A percentile compares a stretch with the other conserved stretches of the same genome.
Conservation (phyloP, 1,140 invertebrate genomes). For the Trichoplusia ni region DNA sequence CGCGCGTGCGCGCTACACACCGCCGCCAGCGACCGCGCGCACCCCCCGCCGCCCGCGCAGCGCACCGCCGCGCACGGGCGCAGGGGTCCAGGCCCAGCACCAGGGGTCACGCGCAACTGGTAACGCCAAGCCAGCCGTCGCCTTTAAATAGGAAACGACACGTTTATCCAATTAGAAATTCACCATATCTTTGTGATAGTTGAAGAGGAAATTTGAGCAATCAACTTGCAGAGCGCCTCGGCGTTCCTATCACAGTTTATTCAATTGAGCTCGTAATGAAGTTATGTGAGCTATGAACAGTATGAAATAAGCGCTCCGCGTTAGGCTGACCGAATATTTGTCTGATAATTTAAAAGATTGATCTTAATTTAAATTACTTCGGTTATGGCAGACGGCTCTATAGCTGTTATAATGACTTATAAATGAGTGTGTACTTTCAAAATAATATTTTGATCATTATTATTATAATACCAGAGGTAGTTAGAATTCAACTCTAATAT, state of each 20-base stretch:
- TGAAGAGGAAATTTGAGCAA: slow-evolving; percentile 81
- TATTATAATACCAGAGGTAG: not conserved
- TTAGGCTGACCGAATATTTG: slow-evolving; percentile 33
- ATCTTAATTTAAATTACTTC: too few species aligned
- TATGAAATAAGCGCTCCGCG: slow-evolving; percentile 51
- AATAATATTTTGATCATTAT: too few species aligned
- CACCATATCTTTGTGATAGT: slow-evolving; percentile 82
- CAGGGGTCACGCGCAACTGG: slow-evolving; percentile 63
- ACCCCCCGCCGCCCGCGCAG: slow-evolving; percentile 47
- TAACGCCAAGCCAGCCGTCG: slow-evolving; percentile 66
- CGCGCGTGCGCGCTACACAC: slow-evolving; percentile 64
- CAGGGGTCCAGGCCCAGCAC: slow-evolving; percentile 41
- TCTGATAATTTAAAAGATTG: slow-evolving; percentile 9
- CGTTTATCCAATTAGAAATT: slow-evolving; percentile 82
- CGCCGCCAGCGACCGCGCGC: slow-evolving; percentile 41
- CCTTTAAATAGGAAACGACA: slow-evolving; percentile 81
- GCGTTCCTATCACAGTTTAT: slow-evolving; percentile 80
- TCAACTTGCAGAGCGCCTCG: slow-evolving; percentile 77
- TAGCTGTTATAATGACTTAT: too few species aligned
- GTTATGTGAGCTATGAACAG: slow-evolving; percentile 72
- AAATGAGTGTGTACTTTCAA: too few species aligned
- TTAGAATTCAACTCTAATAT: slow-evolving; percentile 26
- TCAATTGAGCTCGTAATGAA: slow-evolving; percentile 80
- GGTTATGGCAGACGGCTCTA: too few species aligned
- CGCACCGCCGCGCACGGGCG: slow-evolving; percentile 30